Base-by-base conservation (phyloP, 2,797 vertebrate species). In the Podargus strigoides region DNA sequence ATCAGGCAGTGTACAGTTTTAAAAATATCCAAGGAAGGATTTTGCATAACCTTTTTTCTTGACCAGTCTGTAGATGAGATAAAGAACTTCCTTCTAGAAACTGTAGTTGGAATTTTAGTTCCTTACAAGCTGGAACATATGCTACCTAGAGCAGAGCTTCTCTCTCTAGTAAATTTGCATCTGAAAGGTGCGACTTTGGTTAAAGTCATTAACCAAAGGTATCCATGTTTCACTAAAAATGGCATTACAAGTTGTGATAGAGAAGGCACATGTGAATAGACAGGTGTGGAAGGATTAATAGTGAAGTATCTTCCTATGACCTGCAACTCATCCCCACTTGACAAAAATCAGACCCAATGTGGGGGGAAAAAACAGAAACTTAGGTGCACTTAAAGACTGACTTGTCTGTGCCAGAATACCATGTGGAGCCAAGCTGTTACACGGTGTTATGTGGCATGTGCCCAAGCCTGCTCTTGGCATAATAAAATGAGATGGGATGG, bases 381-480 rank as follows among this genome's bases (percentile, higher is more conserved):
- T 14, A 30, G 26, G 14, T n/a, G 44, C 12, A 10, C 23, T 46
- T 68, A 36, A 89, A 85, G 13, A 32, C 15, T 62, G 46, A 28
- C 5, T 34, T 49, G 10, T 56, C 28, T 2, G 2, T 58, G 34
- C 18, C 17, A 41, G 78, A 55, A 70, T 6, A 44, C 20, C 18
- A 22, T 4, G 3, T 67, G 47, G 21, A 89, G 44, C 9, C 23
- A 81, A 46, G 5, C 37, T 32, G 6, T 11, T 46, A 37, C 41
- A 49, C 1, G 1, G 7, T n/a, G 2, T 56, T 34, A 23, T 6
- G 23, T 32, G 15, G 3, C 14, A 13, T 12, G 19, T 44, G 11
- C 10, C 42, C 44, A 52, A 60, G 13, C 4, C 37, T 74, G 9
- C 30, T 53, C 4, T n/a, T n/a, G 28, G 23, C 2, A 4, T 44